phyloP scores from a whole-genome alignment of 1,140 invertebrate genomes.

The Lepidurus packardi region DNA sequence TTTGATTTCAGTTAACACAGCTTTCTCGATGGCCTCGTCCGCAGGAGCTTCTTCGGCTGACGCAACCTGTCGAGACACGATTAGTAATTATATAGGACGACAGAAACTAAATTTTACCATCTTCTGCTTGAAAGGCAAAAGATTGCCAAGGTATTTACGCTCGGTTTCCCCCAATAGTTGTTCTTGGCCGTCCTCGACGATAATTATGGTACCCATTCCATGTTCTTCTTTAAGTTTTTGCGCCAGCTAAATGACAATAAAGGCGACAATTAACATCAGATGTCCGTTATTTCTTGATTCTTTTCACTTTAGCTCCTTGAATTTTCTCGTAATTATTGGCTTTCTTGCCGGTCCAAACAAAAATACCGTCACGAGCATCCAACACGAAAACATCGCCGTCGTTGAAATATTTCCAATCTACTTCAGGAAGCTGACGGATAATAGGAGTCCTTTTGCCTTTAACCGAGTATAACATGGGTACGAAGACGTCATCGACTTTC shows the following conservation, averaged over 20 bases:
- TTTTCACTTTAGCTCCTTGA: constrained; percentile 47
- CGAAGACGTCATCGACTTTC: constrained; percentile 49
- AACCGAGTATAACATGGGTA: constrained; percentile 60
- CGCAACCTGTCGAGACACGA: constrained; percentile 40
- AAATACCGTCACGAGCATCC: constrained; percentile 60
- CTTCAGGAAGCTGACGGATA: constrained; percentile 58
- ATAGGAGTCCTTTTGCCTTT: constrained; percentile 62
- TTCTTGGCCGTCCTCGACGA: constrained; percentile 82
- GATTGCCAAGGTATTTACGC: constrained; percentile 58
- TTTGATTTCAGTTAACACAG: constrained; percentile 48
- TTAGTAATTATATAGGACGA: constrained; percentile 23
- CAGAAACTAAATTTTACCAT: constrained; percentile 32
- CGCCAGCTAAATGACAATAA: constrained; percentile 41
- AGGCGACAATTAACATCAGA: background rate
- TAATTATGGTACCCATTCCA: constrained; percentile 54
- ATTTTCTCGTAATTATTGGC: constrained; percentile 63
- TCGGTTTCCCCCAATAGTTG: constrained; percentile 59
- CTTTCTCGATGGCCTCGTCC: constrained; percentile 40
- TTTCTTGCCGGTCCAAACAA: constrained; percentile 75
- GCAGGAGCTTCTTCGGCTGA: constrained; percentile 42
- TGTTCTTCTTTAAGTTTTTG: constrained; percentile 43
- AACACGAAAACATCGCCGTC: constrained; percentile 81
- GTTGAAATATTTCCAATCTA: constrained; percentile 74
- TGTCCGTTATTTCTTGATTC: background rate
- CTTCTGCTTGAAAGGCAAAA: constrained; percentile 58